A percentile compares a stretch with the other conserved stretches of the same genome.
These are phyloP conservation scores for Hypercompe scribonia DNA, from an alignment of 2,888 invertebrate genomes.

Conservation along the genomic window DNA sequence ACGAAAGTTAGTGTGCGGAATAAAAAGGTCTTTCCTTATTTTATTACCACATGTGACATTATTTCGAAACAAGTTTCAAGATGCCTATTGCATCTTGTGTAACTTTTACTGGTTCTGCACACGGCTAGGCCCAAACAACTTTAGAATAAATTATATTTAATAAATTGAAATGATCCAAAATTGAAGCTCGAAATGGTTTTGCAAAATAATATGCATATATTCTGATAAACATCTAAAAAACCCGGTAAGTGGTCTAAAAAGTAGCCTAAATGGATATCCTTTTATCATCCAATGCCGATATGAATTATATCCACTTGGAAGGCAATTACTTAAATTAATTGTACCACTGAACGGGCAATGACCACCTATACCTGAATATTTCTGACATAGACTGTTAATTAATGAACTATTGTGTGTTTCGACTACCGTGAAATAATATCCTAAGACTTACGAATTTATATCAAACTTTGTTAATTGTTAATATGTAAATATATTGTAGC, in stretches of 20 bases:
- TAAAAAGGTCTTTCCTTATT: background rate
- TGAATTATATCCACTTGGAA: slow-evolving; percentile 36
- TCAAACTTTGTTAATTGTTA: background rate
- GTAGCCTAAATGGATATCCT: slow-evolving; percentile 19
- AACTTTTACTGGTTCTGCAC: slow-evolving; percentile 39
- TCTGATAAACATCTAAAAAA: slow-evolving; percentile 6
- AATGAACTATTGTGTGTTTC: slow-evolving; percentile 39
- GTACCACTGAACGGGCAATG: slow-evolving; percentile 29
- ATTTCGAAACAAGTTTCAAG: slow-evolving; percentile 14
- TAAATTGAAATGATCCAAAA: background rate
- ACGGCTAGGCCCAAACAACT: slow-evolving; percentile 8
- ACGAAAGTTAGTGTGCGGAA: background rate
- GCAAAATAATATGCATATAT: background rate
- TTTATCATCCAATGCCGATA: slow-evolving; percentile 25
- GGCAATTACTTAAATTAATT: slow-evolving; percentile 48
- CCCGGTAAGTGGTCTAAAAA: slow-evolving; percentile 20
- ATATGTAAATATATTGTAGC: background rate
- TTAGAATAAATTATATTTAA: background rate
- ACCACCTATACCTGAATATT: slow-evolving; percentile 36
- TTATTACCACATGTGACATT: background rate
- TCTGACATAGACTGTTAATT: slow-evolving; percentile 36
- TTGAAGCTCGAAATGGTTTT: background rate
- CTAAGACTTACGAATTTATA: background rate
- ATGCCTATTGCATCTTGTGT: slow-evolving; percentile 10
- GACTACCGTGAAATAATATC: background rate